Evolutionary conservation across 2,888 invertebrate genomes (phyloP), one percentile per base, ranked within the genome.

Genomic region (Antitype chi): DNA sequence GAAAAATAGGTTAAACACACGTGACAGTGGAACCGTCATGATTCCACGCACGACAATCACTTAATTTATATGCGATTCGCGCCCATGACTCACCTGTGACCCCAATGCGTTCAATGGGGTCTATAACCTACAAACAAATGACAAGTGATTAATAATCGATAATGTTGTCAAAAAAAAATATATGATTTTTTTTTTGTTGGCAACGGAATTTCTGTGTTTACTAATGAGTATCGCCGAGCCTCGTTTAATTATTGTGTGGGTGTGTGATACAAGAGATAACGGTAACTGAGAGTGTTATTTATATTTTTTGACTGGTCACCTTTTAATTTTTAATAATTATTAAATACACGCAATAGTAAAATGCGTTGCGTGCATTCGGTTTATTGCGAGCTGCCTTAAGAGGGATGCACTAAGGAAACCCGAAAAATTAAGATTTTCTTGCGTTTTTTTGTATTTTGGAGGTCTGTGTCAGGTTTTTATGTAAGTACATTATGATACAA

Each of bases 171-270:
- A 72, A 28, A 62, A 64, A 72, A 60, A 72, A 52, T n/a, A 76
- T 38, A 70, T 38, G 25, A 11, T 70, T 55, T 85, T 70, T 76
- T 68, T 55, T 71, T 57, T 71, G 4, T 43, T 52, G 38, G 74
- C 70, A 84, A 74, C 74, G 62, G 84, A 70, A 68, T 84, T 75
- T 63, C 20, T 28, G 28, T 84, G 68, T 79, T 55, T 70, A 57
- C 32, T 82, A 85, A 82, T 82, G 85, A 84, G 60, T 49, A 67
- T 62, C 28, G 28, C 28, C 47, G 49, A 57, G 38, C 59, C 85
- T 84, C 57, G 38, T 81, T 70, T 82, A 80, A 85, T 80, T 75
- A 67, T 70, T n/a, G 62, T 72, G 85, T 85, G 76, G 85, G 82
- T 62, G 71, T 28, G n/a, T 32, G 25, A 66, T 47, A 84, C 70